Evolutionary conservation across 2,797 vertebrate genomes (phyloP).

Genomic region (Acanthurus leucopareius): DNA sequence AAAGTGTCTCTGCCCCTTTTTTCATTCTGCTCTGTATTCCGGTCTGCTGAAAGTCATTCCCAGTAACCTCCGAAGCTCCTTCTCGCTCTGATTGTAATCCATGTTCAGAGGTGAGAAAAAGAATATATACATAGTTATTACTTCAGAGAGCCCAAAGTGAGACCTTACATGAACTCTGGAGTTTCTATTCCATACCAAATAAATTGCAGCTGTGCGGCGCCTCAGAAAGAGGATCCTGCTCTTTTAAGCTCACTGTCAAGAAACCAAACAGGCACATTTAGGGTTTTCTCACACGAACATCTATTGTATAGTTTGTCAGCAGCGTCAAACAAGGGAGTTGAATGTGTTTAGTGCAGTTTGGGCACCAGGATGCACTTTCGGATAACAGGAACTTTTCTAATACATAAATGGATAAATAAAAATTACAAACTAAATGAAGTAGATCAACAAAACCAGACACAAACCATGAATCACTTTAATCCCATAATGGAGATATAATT

Average conservation of each 20-base stretch:
- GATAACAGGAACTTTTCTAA: background rate
- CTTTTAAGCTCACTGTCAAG: constrained; percentile 36
- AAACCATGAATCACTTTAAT: no score
- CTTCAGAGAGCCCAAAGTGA: constrained; percentile 54
- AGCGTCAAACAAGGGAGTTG: constrained; percentile 38
- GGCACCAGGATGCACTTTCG: constrained; percentile 16
- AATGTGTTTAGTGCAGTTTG: constrained; percentile 51
- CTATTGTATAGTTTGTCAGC: constrained; percentile 26
- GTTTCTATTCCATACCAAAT: constrained; percentile 55
- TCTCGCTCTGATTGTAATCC: constrained; percentile 49
- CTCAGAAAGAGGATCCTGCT: constrained; percentile 36
- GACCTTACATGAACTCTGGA: constrained; percentile 45
- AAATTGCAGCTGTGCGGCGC: constrained; percentile 37
- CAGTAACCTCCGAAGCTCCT: constrained; percentile 29
- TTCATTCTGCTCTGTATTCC: constrained; percentile 40
- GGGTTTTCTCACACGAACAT: constrained; percentile 44
- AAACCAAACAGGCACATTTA: constrained; percentile 38
- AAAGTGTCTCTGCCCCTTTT: constrained; percentile 10
- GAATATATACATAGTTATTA: constrained; percentile 68
- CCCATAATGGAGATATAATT: background rate
- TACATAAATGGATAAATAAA: no score
- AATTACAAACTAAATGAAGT: background rate
- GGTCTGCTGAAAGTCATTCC: constrained; percentile 23
- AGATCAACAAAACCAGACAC: no score
- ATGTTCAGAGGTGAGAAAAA: constrained; percentile 60